Evolutionary conservation across 2,113 vertebrate species (phyloP).

Genomic region (Tachysurus vachellii): DNA sequence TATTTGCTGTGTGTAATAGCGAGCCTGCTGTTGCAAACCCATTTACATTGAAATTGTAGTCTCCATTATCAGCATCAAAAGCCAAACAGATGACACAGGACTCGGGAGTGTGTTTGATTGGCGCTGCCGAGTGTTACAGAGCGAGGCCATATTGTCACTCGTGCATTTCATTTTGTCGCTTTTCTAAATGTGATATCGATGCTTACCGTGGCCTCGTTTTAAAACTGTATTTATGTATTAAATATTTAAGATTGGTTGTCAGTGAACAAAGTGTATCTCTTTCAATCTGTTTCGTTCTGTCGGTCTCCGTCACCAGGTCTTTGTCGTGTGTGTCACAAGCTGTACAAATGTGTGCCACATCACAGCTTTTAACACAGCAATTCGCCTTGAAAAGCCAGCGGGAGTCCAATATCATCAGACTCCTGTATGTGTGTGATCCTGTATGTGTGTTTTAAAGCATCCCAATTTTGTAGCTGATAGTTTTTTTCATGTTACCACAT

Average conservation of each 20-base stretch:
- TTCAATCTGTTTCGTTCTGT: background rate
- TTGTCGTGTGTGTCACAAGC: slow-evolving; percentile 45
- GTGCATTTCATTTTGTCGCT: background rate
- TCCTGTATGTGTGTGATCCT: slow-evolving; percentile 27
- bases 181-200: slow-evolving; percentile 27
- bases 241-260: slow-evolving; percentile 21
- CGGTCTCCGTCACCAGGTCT: background rate
- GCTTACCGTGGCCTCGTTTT: slow-evolving; percentile 12
- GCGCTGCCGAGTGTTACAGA: slow-evolving; percentile 1
- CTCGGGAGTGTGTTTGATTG: background rate
- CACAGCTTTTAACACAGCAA: slow-evolving; percentile 40
- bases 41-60: slow-evolving; percentile 29
- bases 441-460: slow-evolving; percentile 33
- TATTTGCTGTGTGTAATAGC: slow-evolving; percentile 20
- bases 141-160: background rate
- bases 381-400: slow-evolving; percentile 51
- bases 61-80: slow-evolving; percentile 27
- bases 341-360: slow-evolving; percentile 30
- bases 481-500: slow-evolving; percentile 46
- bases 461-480: slow-evolving; percentile 41
- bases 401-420: slow-evolving; percentile 49
- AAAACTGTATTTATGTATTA: slow-evolving; percentile 17
- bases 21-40: slow-evolving; percentile 20
- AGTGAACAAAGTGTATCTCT: slow-evolving; percentile 11
- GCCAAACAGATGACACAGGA: background rate